Evolutionary conservation across 2,888 invertebrate species (phyloP).

Genomic region (Drosophila putrida): DNA sequence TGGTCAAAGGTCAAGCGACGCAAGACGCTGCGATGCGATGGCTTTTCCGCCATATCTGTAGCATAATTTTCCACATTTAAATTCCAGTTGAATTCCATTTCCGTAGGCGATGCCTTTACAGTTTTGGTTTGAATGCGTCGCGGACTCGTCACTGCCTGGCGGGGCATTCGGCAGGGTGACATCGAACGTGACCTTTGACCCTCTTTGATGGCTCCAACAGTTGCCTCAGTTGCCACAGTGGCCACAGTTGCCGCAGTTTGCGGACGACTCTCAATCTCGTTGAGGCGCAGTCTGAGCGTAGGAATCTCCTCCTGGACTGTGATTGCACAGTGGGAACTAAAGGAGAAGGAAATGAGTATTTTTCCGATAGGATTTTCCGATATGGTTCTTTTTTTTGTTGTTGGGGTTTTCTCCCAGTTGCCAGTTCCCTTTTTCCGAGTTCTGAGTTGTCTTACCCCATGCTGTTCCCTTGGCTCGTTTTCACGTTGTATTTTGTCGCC

Average conservation of each 20-base stretch:
- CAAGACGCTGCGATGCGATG: background rate
- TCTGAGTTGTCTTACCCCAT: background rate
- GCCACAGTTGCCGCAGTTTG: background rate
- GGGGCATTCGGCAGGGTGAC: conserved; percentile 9
- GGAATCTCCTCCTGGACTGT: background rate
- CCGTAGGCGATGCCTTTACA: background rate
- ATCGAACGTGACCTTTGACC: background rate
- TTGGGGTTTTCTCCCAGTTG: background rate
- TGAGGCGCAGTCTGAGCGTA: conserved; percentile 25
- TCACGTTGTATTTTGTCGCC: conserved; percentile 2
- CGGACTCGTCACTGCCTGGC: conserved; percentile 31
- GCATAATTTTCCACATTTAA: background rate
- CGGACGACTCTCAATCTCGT: background rate
- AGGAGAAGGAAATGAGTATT: background rate
- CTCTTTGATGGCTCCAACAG: background rate
- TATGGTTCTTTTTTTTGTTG: no score
- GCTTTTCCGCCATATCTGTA: background rate
- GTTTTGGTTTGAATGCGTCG: conserved; percentile 13
- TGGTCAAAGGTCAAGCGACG: conserved; percentile 44
- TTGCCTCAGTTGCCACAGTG: background rate
- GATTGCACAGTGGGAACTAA: background rate
- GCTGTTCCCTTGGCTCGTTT: conserved; percentile 10
- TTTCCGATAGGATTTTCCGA: background rate
- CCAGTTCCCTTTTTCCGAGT: no score
- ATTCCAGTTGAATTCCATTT: background rate